These are phyloP conservation scores for Drosophila pullipes DNA, from an alignment of 2,888 invertebrate genomes.

Conservation along the genomic window DNA sequence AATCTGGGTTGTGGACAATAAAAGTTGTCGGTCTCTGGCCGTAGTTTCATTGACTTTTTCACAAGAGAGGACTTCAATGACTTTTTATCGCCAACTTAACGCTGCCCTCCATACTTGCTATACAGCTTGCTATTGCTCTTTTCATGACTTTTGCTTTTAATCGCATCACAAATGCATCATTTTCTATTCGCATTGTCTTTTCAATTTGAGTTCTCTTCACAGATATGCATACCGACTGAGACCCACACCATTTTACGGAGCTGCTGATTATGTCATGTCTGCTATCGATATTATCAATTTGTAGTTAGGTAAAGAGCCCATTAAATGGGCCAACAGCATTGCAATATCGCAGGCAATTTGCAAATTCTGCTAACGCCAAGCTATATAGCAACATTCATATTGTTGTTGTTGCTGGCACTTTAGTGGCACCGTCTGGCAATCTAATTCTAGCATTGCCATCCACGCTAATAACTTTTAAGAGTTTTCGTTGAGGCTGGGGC, in stretches of 20 bases:
- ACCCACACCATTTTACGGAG: conserved; percentile 8
- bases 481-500: conserved; percentile 12
- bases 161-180: conserved; percentile 19
- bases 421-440: conserved; percentile 28
- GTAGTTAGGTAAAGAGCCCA: conserved; percentile 14
- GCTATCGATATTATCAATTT: conserved; percentile 46
- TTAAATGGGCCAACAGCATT: conserved; percentile 22
- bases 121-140: background rate
- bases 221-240: too few species aligned
- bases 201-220: background rate
- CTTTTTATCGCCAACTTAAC: conserved; percentile 49
- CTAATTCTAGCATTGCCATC: conserved; percentile 32
- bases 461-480: conserved; percentile 49
- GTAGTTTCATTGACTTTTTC: conserved; percentile 68
- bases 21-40: conserved; percentile 45
- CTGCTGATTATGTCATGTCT: conserved; percentile 33
- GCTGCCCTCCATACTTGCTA: background rate
- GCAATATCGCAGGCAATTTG: conserved; percentile 23
- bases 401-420: conserved; percentile 14
- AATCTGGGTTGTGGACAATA: conserved; percentile 45
- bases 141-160: conserved; percentile 29
- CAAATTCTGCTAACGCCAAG: conserved; percentile 29
- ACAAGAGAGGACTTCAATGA: conserved; percentile 63
- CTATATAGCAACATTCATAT: conserved; percentile 33
- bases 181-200: background rate